These are phyloP conservation scores for Tetragonula clypearis DNA, from an alignment of 1,140 invertebrate genomes.

Conservation along the genomic window DNA sequence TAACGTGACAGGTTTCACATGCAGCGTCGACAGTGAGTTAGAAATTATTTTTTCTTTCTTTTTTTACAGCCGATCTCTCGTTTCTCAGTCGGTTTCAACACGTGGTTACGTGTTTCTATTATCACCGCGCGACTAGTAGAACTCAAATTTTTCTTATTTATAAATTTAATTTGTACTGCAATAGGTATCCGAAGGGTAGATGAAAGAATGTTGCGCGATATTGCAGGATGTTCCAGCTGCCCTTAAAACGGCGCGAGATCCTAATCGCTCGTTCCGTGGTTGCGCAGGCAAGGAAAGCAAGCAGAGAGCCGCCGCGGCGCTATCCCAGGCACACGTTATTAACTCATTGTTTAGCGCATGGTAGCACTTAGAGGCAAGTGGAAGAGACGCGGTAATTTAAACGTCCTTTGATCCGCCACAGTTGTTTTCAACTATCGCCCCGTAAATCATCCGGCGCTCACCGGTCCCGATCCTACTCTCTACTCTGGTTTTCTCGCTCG, in stretches of 20 bases:
- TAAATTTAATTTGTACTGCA: too few species aligned
- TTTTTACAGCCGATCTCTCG: too few species aligned
- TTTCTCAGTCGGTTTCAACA: too few species aligned
- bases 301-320: background rate
- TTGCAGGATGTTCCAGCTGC: background rate
- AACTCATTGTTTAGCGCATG: slow-evolving; percentile 54
- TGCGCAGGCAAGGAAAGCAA: background rate
- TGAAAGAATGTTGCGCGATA: too few species aligned
- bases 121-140: too few species aligned
- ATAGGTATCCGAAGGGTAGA: too few species aligned
- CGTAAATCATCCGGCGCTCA: slow-evolving; percentile 65
- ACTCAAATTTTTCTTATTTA: too few species aligned
- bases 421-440: slow-evolving; percentile 68
- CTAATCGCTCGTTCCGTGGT: background rate
- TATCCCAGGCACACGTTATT: slow-evolving; percentile 48
- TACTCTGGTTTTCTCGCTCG: slow-evolving; percentile 32
- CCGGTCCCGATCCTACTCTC: slow-evolving; percentile 28
- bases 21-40: too few species aligned
- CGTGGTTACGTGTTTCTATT: too few species aligned
- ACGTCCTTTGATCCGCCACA: slow-evolving; percentile 65
- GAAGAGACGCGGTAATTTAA: slow-evolving; percentile 58
- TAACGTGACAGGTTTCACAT: too few species aligned
- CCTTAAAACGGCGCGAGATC: background rate
- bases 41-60: too few species aligned
- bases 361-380: slow-evolving; percentile 44